Evolutionary conservation across 1,140 invertebrate genomes (phyloP), one percentile per base, ranked within the genome.

Genomic region (Spodoptera litura): DNA sequence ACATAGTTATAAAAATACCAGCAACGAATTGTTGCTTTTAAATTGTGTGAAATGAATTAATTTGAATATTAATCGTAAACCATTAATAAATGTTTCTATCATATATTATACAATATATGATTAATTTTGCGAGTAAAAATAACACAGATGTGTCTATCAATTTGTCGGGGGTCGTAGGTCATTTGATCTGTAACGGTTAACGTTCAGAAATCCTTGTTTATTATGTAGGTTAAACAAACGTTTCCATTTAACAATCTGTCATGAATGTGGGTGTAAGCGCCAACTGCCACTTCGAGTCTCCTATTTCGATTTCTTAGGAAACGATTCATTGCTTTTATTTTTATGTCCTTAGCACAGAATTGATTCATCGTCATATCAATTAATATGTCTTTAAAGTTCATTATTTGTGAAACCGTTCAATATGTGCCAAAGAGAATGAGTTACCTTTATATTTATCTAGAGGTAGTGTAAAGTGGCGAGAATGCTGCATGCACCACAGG

Each of bases 401-500:
- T 31, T 0, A 31, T 31, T 31, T 31, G 20, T 20, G 31, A 31
- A 4, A 2, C 3, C 1, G 31, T 31, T 9, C 4, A 56, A 56
- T 2, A 20, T 15, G 3, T 25, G 38, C 20, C 25, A 25, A 53
- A 31, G 10, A 1, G 20, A 20, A 20, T 20, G 9, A 20, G 10
- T 31, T 61, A 13, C 9, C 27, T 27, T 4, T 2, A 2, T 64
- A 15, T 38, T 13, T 38, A 8, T 13, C 31, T 9, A n/a, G n/a
- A n/a, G n/a, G n/a, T n/a, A 38, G 61, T 68, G 27, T 31, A 72
- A 68, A 53, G 73, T 72, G 78, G 27, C 38, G 15, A 56, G 53
- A 25, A 51, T 62, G 35, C 56, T 73, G 73, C 73, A 56, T 72
- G 74, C 56, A 52, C 25, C 62, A 72, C 86, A 88, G 84, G 86